phyloP scores from a whole-genome alignment of 2,113 vertebrate genomes.

The Pelusios castaneus region DNA sequence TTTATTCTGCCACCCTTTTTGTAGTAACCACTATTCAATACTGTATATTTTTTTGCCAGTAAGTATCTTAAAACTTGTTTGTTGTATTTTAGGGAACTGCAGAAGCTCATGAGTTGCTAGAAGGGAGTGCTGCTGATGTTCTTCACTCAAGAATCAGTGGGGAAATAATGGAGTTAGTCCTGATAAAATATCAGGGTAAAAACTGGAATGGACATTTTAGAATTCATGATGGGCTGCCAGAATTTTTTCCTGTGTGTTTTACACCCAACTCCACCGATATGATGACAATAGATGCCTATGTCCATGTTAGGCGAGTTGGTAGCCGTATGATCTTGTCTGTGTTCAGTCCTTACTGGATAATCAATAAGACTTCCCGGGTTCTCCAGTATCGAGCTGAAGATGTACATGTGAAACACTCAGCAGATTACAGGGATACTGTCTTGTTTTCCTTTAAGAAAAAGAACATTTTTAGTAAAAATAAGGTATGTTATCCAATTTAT shows the following conservation, averaged over 20 bases:
- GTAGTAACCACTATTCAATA: not conserved
- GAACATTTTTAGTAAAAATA: constrained; percentile 94
- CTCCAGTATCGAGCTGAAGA: constrained; percentile 95
- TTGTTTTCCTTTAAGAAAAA: constrained; percentile 96
- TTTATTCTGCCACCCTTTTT: not conserved
- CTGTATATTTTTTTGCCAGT: not conserved
- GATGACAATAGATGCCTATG: constrained; percentile 80
- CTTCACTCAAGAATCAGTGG: constrained; percentile 85
- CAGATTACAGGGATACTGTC: constrained; percentile 89
- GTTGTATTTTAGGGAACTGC: constrained; percentile 82
- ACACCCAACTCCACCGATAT: constrained; percentile 68
- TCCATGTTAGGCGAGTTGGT: constrained; percentile 75
- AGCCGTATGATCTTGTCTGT: constrained; percentile 84
- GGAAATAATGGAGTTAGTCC: constrained; percentile 88
- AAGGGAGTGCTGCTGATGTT: constrained; percentile 87
- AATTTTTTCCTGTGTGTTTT: constrained; percentile 87
- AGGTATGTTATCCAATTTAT: constrained; percentile 77
- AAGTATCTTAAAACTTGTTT: not conserved
- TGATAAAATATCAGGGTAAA: constrained; percentile 91
- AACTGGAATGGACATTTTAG: constrained; percentile 89
- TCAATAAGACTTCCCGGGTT: constrained; percentile 94
- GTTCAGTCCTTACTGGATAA: constrained; percentile 96
- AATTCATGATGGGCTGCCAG: constrained; percentile 76
- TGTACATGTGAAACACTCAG: constrained; percentile 88
- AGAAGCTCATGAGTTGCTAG: constrained; percentile 82